Conservation (phyloP, 1,140 invertebrate species). For the Pectinophora gossypiella region DNA sequence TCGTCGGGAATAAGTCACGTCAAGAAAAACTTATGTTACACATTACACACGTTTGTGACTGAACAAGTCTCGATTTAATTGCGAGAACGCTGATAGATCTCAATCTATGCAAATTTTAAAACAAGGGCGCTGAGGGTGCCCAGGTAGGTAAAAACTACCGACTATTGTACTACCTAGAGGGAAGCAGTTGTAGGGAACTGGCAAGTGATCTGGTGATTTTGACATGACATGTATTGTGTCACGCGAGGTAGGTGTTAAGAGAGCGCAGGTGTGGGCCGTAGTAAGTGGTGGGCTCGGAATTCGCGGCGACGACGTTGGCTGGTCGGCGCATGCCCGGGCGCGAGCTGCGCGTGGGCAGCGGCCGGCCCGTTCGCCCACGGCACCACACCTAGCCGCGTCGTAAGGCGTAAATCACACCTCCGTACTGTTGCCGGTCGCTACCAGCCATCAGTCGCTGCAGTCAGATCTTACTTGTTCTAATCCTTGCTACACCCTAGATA, state of each 20-base stretch:
- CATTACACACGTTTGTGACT: too few species aligned
- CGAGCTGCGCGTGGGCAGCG: conserved; percentile 40
- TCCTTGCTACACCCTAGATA: too few species aligned
- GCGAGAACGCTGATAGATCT: too few species aligned
- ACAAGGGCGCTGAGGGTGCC: too few species aligned
- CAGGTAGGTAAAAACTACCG: neutral
- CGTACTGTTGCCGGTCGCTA: conserved; percentile 17
- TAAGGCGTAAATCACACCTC: conserved; percentile 32
- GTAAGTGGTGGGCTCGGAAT: conserved; percentile 47
- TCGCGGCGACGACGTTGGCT: conserved; percentile 35
- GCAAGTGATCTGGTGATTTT: neutral
- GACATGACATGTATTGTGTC: neutral
- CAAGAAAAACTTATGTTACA: too few species aligned
- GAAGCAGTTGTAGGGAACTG: conserved; percentile 5
- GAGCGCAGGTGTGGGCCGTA: conserved; percentile 27
- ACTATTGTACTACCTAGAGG: neutral
- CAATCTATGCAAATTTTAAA: too few species aligned
- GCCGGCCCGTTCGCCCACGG: conserved; percentile 47
- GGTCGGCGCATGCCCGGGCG: conserved; percentile 10
- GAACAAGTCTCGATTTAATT: too few species aligned
- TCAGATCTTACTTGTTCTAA: too few species aligned
- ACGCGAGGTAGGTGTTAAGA: conserved; percentile 1
- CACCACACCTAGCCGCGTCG: conserved; percentile 51
- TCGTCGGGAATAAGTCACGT: too few species aligned
- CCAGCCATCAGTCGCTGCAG: conserved; percentile 10